Evolutionary conservation across 2,113 vertebrate species (phyloP).

Genomic region (Dipodomys spectabilis): DNA sequence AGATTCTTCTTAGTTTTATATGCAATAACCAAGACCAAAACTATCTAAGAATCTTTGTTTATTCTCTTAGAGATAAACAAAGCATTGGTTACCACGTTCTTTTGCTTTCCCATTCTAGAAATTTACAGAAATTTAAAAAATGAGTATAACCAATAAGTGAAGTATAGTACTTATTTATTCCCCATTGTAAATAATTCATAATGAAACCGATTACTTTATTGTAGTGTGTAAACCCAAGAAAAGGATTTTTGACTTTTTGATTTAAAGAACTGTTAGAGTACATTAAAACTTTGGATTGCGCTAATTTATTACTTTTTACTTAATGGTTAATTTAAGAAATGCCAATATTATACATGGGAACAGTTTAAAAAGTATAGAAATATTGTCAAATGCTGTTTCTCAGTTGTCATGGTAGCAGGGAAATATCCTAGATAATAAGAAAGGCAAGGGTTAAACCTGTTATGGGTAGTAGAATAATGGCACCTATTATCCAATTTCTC

Average conservation of each 20-base stretch:
- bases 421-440: background rate
- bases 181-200: background rate
- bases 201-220: background rate
- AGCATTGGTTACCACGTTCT: background rate
- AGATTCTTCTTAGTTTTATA: background rate
- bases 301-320: conserved; percentile 11
- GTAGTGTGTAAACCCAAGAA: conserved; percentile 27
- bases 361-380: background rate
- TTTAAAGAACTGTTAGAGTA: conserved; percentile 48
- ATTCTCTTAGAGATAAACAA: background rate
- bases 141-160: conserved; percentile 52
- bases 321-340: background rate
- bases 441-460: background rate
- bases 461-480: background rate
- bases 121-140: conserved; percentile 22
- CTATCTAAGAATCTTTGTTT: background rate
- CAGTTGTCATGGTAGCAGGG: background rate
- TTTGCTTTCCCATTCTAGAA: background rate
- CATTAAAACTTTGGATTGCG: conserved; percentile 20
- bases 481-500: background rate
- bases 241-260: conserved; percentile 34
- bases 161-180: conserved; percentile 59
- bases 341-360: conserved; percentile 7
- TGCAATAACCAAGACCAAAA: background rate
- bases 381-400: background rate